Percentiles rank a stretch among this genome's conserved stretches.
These are phyloP conservation scores for Upupa epops DNA, from an alignment of 2,113 vertebrate genomes.

Conservation along the genomic window DNA sequence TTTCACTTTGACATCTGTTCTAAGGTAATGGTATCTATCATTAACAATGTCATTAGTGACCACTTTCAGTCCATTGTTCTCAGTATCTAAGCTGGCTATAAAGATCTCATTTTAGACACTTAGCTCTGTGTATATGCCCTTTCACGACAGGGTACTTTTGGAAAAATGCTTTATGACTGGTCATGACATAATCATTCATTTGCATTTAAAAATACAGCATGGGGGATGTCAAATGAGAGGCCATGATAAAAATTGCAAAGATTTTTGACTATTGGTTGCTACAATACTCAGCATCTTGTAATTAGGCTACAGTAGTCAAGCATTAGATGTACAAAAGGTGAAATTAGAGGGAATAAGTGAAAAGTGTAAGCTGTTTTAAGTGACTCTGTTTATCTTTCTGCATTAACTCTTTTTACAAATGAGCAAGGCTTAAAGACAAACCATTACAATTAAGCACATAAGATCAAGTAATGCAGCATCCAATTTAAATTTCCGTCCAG, in stretches of 20 bases:
- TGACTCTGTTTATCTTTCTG: neutral
- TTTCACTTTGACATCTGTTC: constrained; percentile 63
- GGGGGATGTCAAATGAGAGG: neutral
- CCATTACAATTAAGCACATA: neutral
- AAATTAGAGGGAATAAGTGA: constrained; percentile 9
- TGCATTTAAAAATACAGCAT: constrained; percentile 7
- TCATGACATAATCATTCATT: constrained; percentile 16
- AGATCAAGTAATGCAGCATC: neutral
- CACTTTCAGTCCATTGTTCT: constrained; percentile 65
- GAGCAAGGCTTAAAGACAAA: neutral
- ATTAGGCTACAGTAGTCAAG: neutral
- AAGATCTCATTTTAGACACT: constrained; percentile 67
- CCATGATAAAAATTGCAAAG: neutral
- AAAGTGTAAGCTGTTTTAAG: neutral
- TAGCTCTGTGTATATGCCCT: constrained; percentile 49
- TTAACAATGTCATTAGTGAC: constrained; percentile 74
- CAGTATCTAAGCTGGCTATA: constrained; percentile 52
- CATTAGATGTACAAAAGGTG: neutral
- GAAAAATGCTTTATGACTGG: constrained; percentile 30
- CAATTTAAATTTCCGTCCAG: neutral
- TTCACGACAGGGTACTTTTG: constrained; percentile 6
- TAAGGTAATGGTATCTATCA: constrained; percentile 74
- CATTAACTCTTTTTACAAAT: neutral
- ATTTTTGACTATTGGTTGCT: neutral
- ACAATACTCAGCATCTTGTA: constrained; percentile 16